These are phyloP conservation scores for Drosophila kikkawai DNA, from an alignment of 1,140 invertebrate species.

Conservation along the genomic window DNA sequence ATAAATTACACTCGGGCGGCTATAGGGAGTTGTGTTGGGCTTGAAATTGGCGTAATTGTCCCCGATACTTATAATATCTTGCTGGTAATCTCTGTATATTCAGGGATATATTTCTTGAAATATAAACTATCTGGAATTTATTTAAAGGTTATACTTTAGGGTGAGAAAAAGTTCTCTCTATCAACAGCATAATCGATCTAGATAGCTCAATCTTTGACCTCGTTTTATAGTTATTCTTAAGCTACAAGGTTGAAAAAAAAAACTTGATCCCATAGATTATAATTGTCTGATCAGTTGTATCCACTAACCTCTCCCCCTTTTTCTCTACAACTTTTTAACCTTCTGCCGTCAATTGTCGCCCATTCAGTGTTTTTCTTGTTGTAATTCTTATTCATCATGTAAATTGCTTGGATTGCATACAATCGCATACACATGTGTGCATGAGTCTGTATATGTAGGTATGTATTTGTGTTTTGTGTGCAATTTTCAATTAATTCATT, in stretches of 20 bases:
- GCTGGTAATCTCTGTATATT: background rate
- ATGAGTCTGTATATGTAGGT: background rate
- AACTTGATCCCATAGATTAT: background rate
- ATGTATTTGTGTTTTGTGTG: constrained; percentile 45
- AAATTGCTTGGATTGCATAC: constrained; percentile 64
- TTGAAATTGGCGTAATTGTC: constrained; percentile 19
- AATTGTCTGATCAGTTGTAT: background rate
- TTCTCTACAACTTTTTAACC: constrained; percentile 22
- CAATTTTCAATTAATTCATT: constrained; percentile 75
- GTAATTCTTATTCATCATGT: constrained; percentile 56
- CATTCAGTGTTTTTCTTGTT: constrained; percentile 57
- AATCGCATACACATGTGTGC: constrained; percentile 10
- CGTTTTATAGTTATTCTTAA: background rate
- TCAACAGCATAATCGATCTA: background rate
- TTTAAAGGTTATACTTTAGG: background rate
- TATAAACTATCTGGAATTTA: background rate
- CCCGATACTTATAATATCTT: background rate
- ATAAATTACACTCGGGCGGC: constrained; percentile 3
- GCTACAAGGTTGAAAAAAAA: background rate
- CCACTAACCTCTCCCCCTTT: background rate
- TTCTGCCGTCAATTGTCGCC: constrained; percentile 63
- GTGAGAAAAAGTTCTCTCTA: background rate
- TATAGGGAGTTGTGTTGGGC: background rate
- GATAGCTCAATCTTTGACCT: background rate
- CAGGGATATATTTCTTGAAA: background rate